These are phyloP conservation scores for Macrostomum cliftonense DNA, from an alignment of 2,888 invertebrate species.

Conservation along the genomic window DNA sequence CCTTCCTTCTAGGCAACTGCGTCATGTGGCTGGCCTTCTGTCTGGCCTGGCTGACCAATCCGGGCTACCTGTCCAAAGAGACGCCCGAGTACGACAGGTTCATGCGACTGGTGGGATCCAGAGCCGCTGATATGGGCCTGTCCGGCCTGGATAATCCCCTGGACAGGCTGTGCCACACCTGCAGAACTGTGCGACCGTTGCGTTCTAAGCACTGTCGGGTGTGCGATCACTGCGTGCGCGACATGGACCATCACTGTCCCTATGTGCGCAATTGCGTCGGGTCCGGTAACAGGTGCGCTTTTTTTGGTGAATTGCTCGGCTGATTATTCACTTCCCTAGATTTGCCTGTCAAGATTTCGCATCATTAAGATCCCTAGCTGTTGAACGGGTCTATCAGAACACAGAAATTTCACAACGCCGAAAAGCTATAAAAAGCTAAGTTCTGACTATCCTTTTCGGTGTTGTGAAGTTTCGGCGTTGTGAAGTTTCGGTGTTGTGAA, in stretches of 20 bases:
- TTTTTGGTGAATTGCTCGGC: too few species aligned
- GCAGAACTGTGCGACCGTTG: conserved; percentile 63
- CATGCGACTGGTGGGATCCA: conserved; percentile 41
- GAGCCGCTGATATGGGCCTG: too few species aligned
- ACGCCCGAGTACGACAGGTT: conserved; percentile 72
- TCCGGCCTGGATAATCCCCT: conserved; percentile 16
- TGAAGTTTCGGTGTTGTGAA: too few species aligned
- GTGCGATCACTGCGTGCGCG: conserved; percentile 67
- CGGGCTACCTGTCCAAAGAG: conserved; percentile 69
- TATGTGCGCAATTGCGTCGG: conserved; percentile 88
- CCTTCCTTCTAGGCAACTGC: conserved; percentile 70
- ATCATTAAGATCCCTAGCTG: too few species aligned
- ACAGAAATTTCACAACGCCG: too few species aligned
- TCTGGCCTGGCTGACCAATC: conserved; percentile 67
- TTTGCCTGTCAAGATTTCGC: too few species aligned
- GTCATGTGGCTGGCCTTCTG: conserved; percentile 84
- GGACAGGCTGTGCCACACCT: conserved; percentile 63
- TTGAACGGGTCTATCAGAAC: too few species aligned
- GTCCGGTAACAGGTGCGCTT: conserved; percentile 51
- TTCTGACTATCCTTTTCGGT: too few species aligned
- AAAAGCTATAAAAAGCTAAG: too few species aligned
- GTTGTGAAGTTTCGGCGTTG: too few species aligned
- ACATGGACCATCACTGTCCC: conserved; percentile 84
- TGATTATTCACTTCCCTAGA: too few species aligned
- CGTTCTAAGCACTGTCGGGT: conserved; percentile 77